Evolutionary conservation across 2,113 vertebrate genomes (phyloP).

Genomic region (Triplophysa dalaica): DNA sequence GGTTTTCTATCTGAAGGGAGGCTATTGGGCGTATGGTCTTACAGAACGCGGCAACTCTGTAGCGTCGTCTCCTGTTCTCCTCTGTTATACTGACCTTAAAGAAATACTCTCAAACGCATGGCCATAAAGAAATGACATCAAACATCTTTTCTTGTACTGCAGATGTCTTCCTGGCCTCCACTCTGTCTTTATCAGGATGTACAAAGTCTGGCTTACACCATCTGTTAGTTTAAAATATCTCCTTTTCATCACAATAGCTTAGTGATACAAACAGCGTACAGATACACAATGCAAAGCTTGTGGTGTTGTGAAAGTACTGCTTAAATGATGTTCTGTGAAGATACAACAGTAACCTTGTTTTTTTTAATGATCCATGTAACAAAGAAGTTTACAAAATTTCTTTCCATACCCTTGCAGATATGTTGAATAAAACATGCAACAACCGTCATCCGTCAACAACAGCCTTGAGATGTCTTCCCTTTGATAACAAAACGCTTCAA

Average conservation of each 20-base stretch:
- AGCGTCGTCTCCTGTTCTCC: neutral
- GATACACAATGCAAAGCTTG: neutral
- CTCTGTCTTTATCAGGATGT: slow-evolving; percentile 9
- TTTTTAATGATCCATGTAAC: neutral
- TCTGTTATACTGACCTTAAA: neutral
- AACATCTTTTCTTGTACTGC: slow-evolving; percentile 21
- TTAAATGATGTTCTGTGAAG: slow-evolving; percentile 4
- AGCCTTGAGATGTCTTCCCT: neutral
- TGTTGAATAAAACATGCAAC: neutral
- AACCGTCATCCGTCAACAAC: neutral
- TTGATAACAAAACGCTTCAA: neutral
- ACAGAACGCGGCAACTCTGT: neutral
- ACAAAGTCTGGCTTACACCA: neutral
- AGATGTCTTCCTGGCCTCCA: neutral
- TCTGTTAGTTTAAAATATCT: slow-evolving; percentile 20
- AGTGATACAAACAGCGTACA: neutral
- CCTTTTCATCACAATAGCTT: slow-evolving; percentile 7
- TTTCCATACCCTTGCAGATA: neutral
- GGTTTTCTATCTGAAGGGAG: neutral
- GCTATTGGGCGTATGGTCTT: neutral
- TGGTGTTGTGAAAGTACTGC: neutral
- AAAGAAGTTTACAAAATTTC: too few relatives aligned
- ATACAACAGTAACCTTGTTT: neutral
- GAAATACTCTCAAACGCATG: neutral
- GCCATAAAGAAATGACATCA: neutral